Percentiles rank a stretch among this genome's conserved stretches.
These are phyloP conservation scores for Antheraea mylitta DNA, from an alignment of 1,140 invertebrate genomes.

Conservation along the genomic window DNA sequence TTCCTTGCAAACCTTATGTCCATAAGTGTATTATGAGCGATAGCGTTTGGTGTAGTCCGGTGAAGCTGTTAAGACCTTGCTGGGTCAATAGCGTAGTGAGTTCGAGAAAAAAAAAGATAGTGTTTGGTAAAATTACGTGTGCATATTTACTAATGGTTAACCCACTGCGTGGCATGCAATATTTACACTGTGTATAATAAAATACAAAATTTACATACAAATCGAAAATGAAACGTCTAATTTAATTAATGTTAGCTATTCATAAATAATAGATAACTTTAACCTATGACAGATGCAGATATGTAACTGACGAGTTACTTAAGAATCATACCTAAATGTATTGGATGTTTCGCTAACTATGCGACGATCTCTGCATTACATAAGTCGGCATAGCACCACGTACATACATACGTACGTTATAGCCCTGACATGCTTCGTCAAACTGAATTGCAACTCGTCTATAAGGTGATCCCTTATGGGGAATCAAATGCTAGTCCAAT, in stretches of 20 bases:
- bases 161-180: not conserved
- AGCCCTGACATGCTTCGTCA: constrained; percentile 61
- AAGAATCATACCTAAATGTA: not conserved
- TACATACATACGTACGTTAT: constrained; percentile 40
- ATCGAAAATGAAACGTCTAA: too few species aligned
- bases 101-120: too few species aligned
- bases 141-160: not conserved
- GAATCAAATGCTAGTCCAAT: constrained; percentile 30
- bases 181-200: too few species aligned
- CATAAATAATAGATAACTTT: too few species aligned
- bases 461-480: constrained; percentile 44
- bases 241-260: too few species aligned
- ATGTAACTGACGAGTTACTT: not conserved
- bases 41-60: too few species aligned
- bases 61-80: too few species aligned
- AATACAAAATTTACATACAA: too few species aligned
- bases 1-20: too few species aligned
- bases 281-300: not conserved
- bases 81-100: too few species aligned
- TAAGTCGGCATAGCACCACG: constrained; percentile 43
- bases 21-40: not conserved
- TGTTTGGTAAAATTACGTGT: not conserved
- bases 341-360: constrained; percentile 18
- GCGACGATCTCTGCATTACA: constrained; percentile 46
- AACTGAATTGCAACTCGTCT: constrained; percentile 29